phyloP scores from a whole-genome alignment of 2,797 vertebrate genomes.

The Enteromius unitaeniatus region DNA sequence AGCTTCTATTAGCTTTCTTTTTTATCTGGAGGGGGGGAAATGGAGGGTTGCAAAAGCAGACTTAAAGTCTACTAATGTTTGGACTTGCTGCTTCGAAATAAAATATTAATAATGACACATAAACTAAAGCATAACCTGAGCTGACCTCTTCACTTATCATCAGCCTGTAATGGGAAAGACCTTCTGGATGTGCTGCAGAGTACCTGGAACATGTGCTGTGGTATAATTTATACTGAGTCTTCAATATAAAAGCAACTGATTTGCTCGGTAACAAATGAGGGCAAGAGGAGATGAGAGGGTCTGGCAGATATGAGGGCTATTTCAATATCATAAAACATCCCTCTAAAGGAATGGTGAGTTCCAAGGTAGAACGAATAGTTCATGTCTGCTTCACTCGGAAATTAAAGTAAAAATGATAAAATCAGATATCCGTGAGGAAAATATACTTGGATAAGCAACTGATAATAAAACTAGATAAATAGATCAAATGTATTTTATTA shows the following conservation, averaged over 20 bases:
- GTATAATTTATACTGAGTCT: slow-evolving; percentile 76
- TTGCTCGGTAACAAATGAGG: slow-evolving; percentile 75
- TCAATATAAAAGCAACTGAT: slow-evolving; percentile 72
- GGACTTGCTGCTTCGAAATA: background rate
- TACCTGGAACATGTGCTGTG: slow-evolving; percentile 71
- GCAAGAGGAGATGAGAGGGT: slow-evolving; percentile 71
- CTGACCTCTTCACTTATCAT: slow-evolving; percentile 54
- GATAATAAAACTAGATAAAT: background rate
- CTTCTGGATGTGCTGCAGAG: slow-evolving; percentile 71
- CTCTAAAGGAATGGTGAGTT: slow-evolving; percentile 73
- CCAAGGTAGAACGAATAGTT: slow-evolving; percentile 62
- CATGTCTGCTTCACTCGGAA: slow-evolving; percentile 60
- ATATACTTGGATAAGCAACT: background rate
- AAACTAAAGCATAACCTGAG: slow-evolving; percentile 25
- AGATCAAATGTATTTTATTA: background rate
- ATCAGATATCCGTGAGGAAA: background rate
- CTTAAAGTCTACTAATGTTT: background rate
- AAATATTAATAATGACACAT: slow-evolving; percentile 26
- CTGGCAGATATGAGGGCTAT: slow-evolving; percentile 72
- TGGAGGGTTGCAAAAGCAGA: background rate
- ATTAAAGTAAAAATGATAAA: background rate
- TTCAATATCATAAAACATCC: slow-evolving; percentile 75
- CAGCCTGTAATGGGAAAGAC: slow-evolving; percentile 37
- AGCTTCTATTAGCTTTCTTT: background rate
- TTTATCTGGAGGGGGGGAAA: background rate